phyloP scores from a whole-genome alignment of 2,888 invertebrate genomes.

The Rhaphigaster nebulosa region DNA sequence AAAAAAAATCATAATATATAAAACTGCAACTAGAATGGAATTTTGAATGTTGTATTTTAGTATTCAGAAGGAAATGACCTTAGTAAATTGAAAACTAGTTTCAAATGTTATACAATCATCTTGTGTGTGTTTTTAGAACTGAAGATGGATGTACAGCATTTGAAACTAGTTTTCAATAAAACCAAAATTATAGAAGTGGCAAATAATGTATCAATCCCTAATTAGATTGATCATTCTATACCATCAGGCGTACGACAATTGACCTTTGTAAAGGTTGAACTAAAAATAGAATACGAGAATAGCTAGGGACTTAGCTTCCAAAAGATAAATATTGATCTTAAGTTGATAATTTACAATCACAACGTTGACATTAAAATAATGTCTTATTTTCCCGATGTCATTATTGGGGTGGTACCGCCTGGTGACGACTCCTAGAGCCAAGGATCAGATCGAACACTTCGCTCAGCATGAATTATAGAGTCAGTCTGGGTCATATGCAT shows the following conservation, averaged over 20 bases:
- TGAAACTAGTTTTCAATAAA: too few relatives aligned
- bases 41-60: not conserved
- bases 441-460: not conserved
- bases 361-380: not conserved
- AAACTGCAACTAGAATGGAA: too few relatives aligned
- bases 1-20: too few relatives aligned
- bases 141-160: too few relatives aligned
- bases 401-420: conserved; percentile 5
- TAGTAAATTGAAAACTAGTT: too few relatives aligned
- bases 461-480: not conserved
- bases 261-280: conserved; percentile 13
- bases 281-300: not conserved
- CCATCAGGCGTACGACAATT: too few relatives aligned
- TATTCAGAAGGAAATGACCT: not conserved
- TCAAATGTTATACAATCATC: too few relatives aligned
- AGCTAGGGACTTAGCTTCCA: not conserved
- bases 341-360: not conserved
- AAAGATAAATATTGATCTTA: not conserved
- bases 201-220: too few relatives aligned
- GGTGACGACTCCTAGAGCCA: not conserved
- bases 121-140: too few relatives aligned
- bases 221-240: too few relatives aligned
- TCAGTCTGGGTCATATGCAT: not conserved
- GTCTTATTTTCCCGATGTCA: not conserved
- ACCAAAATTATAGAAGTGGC: too few relatives aligned